phyloP scores from a whole-genome alignment of 1,140 invertebrate species.

The Helicoverpa zea region DNA sequence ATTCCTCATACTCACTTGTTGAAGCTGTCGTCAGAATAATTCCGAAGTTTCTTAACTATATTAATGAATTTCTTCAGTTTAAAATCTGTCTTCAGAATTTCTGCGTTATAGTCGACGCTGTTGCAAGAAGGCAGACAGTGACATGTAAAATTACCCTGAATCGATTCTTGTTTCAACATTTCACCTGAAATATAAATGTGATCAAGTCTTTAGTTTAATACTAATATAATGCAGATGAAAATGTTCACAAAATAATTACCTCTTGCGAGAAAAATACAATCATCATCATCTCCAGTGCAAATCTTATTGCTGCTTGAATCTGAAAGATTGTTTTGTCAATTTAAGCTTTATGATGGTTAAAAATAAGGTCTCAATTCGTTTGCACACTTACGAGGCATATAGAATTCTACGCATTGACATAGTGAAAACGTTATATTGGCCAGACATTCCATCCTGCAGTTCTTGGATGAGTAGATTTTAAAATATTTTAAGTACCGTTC shows the following conservation, averaged over 20 bases:
- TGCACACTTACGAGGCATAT: constrained; percentile 53
- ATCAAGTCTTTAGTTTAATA: neutral
- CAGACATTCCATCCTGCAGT: constrained; percentile 50
- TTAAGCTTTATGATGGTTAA: too few species aligned
- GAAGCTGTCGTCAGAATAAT: neutral
- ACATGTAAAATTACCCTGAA: constrained; percentile 5
- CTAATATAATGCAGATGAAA: neutral
- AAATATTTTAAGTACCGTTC: constrained; percentile 51
- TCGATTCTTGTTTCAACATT: neutral
- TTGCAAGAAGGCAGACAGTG: constrained; percentile 54
- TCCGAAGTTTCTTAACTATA: neutral
- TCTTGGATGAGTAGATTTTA: constrained; percentile 46
- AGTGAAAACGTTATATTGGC: constrained; percentile 44
- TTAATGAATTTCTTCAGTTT: constrained; percentile 13
- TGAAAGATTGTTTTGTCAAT: neutral
- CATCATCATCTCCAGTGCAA: neutral
- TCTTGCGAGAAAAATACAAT: neutral
- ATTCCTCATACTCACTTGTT: neutral
- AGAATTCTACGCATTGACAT: constrained; percentile 49
- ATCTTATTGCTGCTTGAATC: neutral
- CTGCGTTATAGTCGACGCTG: constrained; percentile 52
- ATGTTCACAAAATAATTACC: neutral
- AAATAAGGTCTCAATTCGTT: too few species aligned
- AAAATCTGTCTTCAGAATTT: constrained; percentile 50
- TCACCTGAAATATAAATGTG: neutral